Percentiles rank a stretch among this genome's conserved stretches.
Conservation (phyloP, 2,113 vertebrate species). For the Tricholaema leucomelas region DNA sequence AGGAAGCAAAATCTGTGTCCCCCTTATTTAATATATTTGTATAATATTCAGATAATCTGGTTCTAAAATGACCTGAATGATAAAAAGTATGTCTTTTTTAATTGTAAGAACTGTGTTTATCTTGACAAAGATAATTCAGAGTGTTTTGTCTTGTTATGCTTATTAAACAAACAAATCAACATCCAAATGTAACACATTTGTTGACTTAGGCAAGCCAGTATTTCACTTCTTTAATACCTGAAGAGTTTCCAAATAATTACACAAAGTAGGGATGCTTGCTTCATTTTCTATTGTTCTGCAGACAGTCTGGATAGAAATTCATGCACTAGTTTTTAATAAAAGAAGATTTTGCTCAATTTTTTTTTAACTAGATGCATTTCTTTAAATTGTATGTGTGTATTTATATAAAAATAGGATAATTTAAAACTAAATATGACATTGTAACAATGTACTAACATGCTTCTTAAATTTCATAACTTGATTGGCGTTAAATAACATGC, state of each 20-base stretch:
- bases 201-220: background rate
- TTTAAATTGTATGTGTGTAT: background rate
- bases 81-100: background rate
- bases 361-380: background rate
- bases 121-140: background rate
- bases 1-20: background rate
- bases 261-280: background rate
- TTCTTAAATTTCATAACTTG: too few species aligned
- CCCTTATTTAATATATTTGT: background rate
- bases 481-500: too few species aligned
- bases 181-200: background rate
- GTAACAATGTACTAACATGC: too few species aligned
- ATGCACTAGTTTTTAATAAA: background rate
- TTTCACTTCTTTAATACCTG: background rate
- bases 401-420: background rate
- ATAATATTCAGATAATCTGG: background rate
- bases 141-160: background rate
- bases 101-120: background rate
- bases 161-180: background rate
- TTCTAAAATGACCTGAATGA: background rate
- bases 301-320: background rate
- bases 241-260: too few species aligned
- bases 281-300: background rate
- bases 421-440: too few species aligned
- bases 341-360: background rate